Base-by-base conservation (phyloP, 2,888 invertebrate species). In the Tenthredo scrophulariae region DNA sequence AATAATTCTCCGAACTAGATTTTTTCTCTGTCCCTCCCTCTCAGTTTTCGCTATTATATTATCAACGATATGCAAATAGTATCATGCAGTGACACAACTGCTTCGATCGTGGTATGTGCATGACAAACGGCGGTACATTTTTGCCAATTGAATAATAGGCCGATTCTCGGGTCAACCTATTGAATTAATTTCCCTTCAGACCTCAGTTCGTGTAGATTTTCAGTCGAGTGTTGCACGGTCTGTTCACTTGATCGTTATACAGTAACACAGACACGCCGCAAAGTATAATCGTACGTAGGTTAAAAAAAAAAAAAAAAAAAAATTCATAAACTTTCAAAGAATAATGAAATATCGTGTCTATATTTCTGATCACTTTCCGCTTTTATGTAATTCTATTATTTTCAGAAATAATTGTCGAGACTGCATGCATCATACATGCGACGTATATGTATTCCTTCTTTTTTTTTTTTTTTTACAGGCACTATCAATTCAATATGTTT, bases 101-200 rank as follows among this genome's bases (percentile, higher is more conserved):
- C 9, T 67, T 18, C 37, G 70, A 37, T 70, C 40, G 72, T 43
- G 22, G 22, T n/a, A 67, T 15, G 43, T 26, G 72, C 72, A 74
- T 43, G 33, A 50, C 18, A 77, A 18, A n/a, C 46, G 37, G n/a
- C 62, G 37, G 62, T 79, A 67, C 33, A 79, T 58, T 79, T 77
- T 79, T 33, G 40, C 62, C 79, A 79, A 79, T 79, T 79, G 79
- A 37, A 79, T 79, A 79, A 79, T 79, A 79, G 79, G 37, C 58
- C 58, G 54, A 62, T 79, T 79, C 79, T 79, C 37, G 79, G 79
- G 79, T 79, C 79, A 79, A 58, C 79, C 58, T 58, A 79, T 79
- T 58, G 37, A 79, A 58, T 79, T 58, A 62, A 79, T 79, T 58
- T 58, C 58, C 22, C 18, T 50, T 62, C 62, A 7, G 46, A 46